Evolutionary conservation across 2,888 invertebrate species (phyloP), one percentile per base, ranked within the genome.

Genomic region (Orthonychiurus folsomi): DNA sequence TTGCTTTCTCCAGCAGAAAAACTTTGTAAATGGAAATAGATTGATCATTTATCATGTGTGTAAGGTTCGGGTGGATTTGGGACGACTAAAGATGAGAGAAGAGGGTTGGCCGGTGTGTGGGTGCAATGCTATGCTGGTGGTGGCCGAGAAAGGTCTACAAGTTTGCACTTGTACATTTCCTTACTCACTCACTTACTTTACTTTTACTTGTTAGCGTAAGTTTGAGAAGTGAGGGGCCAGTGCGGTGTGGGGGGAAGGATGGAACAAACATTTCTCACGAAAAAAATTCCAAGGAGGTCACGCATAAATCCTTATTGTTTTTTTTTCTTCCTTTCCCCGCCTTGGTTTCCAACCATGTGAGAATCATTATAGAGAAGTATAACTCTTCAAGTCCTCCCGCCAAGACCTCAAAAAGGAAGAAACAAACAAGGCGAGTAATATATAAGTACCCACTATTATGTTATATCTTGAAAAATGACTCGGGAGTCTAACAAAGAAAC

Each of bases 21-120:
- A 60, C n/a, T 58, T 58, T 37, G 54, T 64, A 64, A 61, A 61
- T 64, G 61, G 61, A 58, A 64, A 64, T 64, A 64, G 61, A 64
- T 64, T 61, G 61, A 61, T 61, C 64, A 64, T 64, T 64, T 64
- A 64, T 64, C 64, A 64, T 64, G 50, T 27, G 60, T 12, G 9
- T 52, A n/a, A n/a, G n/a, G n/a, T n/a, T n/a, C n/a, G n/a, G n/a
- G n/a, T n/a, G n/a, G n/a, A n/a, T n/a, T n/a, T n/a, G n/a, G n/a
- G n/a, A n/a, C n/a, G n/a, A n/a, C n/a, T n/a, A n/a, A n/a, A n/a
- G n/a, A n/a, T n/a, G n/a, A n/a, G n/a, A n/a, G n/a, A n/a, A n/a
- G n/a, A n/a, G n/a, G n/a, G n/a, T n/a, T n/a, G n/a, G n/a, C n/a
- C n/a, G n/a, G n/a, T n/a, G n/a, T n/a, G n/a, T n/a, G n/a, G n/a